A percentile compares a stretch with the other conserved stretches of the same genome.
phyloP scores from a whole-genome alignment of 2,113 vertebrate genomes.

The Lagenorhynchus albirostris region DNA sequence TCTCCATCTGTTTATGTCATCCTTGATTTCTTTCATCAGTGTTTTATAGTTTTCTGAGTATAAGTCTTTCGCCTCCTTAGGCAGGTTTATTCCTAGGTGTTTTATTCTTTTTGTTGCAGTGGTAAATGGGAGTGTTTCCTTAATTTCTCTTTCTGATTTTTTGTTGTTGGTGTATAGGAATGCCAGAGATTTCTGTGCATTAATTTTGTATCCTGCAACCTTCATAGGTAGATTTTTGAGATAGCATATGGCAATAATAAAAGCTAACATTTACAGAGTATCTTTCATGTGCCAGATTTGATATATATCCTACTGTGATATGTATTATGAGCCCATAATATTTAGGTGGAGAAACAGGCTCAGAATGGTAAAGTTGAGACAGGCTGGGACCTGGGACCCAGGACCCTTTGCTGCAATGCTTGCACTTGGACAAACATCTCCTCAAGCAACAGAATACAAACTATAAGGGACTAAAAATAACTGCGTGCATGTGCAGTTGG shows the following conservation, averaged over 20 bases:
- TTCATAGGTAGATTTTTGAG: not conserved
- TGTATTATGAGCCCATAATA: not conserved
- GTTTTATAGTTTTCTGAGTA: too few relatives aligned
- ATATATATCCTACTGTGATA: not conserved
- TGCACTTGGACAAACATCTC: not conserved
- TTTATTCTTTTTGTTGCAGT: too few relatives aligned
- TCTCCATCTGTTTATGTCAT: too few relatives aligned
- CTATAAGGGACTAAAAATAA: not conserved
- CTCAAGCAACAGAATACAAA: not conserved
- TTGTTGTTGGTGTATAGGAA: too few relatives aligned
- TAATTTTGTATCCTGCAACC: too few relatives aligned
- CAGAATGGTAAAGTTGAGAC: not conserved
- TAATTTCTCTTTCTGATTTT: too few relatives aligned
- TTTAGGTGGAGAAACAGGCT: not conserved
- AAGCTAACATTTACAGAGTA: not conserved
- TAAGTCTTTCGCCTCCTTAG: too few relatives aligned
- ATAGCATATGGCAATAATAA: not conserved
- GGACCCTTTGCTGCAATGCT: not conserved
- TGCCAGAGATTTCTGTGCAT: too few relatives aligned
- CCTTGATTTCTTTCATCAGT: too few relatives aligned
- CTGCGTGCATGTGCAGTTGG: not conserved
- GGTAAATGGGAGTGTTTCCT: too few relatives aligned
- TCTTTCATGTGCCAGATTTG: not conserved
- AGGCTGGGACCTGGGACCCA: not conserved
- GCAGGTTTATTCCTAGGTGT: too few relatives aligned